Conservation (phyloP, 2,888 invertebrate genomes). For the Brachyptera risi region DNA sequence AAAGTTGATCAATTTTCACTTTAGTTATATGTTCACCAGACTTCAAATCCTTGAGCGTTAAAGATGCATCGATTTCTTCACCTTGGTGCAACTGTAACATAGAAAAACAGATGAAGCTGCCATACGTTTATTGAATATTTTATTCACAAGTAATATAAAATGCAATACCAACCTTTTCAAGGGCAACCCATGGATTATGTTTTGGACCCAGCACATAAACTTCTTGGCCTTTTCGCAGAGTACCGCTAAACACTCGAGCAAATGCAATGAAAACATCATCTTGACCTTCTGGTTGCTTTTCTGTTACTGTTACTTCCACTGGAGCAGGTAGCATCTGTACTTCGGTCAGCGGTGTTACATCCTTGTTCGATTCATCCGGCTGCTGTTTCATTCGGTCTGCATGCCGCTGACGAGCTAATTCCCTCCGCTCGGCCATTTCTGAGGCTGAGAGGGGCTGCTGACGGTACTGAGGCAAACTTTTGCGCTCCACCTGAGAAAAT, state of each 20-base stretch:
- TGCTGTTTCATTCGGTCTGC: slow-evolving; percentile 49
- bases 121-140: not conserved
- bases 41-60: slow-evolving; percentile 57
- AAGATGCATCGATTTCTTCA: slow-evolving; percentile 37
- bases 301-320: not conserved
- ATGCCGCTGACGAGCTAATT: slow-evolving; percentile 61
- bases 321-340: slow-evolving; percentile 25
- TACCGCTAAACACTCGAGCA: slow-evolving; percentile 90
- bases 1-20: slow-evolving; percentile 67
- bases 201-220: slow-evolving; percentile 84
- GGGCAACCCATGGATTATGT: slow-evolving; percentile 64
- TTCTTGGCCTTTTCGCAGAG: slow-evolving; percentile 66
- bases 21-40: slow-evolving; percentile 63
- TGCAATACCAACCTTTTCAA: slow-evolving; percentile 34
- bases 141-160: not conserved
- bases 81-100: slow-evolving; percentile 35
- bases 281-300: slow-evolving; percentile 37
- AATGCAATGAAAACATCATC: slow-evolving; percentile 80
- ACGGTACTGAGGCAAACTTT: slow-evolving; percentile 72
- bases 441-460: slow-evolving; percentile 70
- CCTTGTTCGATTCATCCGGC: not conserved
- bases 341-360: not conserved
- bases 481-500: slow-evolving; percentile 52
- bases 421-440: slow-evolving; percentile 65
- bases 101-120: not conserved